A percentile compares a stretch with the other conserved stretches of the same genome.
These are phyloP conservation scores for Pollachius pollachius DNA, from an alignment of 2,113 vertebrate genomes.

Conservation along the genomic window DNA sequence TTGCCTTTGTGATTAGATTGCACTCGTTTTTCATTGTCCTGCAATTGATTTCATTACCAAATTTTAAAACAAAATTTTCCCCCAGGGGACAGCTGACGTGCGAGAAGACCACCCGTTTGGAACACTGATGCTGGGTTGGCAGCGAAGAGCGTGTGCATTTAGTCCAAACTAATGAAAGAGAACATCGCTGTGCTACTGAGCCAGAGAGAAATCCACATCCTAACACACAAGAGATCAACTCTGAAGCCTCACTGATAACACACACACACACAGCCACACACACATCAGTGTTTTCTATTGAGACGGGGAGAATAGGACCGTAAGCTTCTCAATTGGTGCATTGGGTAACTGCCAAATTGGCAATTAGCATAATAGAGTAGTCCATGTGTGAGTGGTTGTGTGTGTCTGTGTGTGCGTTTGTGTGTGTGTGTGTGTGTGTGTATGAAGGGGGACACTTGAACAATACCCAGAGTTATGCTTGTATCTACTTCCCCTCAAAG, in stretches of 20 bases:
- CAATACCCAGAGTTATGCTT: conserved; percentile 7
- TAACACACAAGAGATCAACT: too few species aligned
- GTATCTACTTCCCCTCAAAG: conserved; percentile 10
- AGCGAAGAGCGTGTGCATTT: too few species aligned
- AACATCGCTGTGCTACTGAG: too few species aligned
- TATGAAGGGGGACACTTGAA: background rate
- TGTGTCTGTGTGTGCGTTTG: conserved; percentile 9
- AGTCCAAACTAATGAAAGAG: too few species aligned
- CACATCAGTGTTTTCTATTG: background rate
- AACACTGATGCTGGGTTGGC: too few species aligned
- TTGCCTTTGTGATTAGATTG: too few species aligned
- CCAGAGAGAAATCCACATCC: too few species aligned
- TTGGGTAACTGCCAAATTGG: conserved; percentile 33
- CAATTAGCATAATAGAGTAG: conserved; percentile 17
- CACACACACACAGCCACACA: background rate
- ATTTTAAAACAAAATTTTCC: too few species aligned
- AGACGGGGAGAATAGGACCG: conserved; percentile 20
- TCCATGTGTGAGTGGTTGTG: background rate
- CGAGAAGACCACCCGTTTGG: too few species aligned
- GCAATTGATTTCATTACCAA: too few species aligned
- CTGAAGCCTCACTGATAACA: background rate
- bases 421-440: conserved; percentile 14
- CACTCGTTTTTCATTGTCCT: too few species aligned
- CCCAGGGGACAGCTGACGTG: too few species aligned
- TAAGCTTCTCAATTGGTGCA: conserved; percentile 27